Percentiles rank a stretch among this genome's conserved stretches.
Evolutionary conservation across 1,140 invertebrate genomes (phyloP).

Genomic region (Amphibalanus amphitrite): DNA sequence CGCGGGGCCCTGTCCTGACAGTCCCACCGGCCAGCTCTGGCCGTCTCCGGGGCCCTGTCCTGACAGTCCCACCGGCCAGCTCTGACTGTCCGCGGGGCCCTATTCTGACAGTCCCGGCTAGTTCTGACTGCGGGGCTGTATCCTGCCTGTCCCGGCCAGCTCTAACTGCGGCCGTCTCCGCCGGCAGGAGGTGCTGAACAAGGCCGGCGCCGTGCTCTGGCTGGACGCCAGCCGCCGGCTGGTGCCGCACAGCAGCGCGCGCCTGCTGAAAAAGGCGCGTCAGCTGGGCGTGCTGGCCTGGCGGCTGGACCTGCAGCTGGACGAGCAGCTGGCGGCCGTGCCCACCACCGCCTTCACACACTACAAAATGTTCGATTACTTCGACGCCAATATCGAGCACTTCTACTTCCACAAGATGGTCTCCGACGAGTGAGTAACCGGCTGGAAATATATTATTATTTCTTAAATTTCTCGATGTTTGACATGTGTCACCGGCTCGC

Average conservation of each 20-base stretch:
- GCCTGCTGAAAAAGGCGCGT: neutral
- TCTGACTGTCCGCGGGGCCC: no score
- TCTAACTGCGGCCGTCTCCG: no score
- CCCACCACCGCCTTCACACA: conserved; percentile 81
- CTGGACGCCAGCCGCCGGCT: conserved; percentile 45
- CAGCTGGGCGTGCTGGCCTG: conserved; percentile 49
- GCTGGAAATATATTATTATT: no score
- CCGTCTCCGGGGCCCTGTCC: no score
- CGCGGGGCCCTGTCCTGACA: no score
- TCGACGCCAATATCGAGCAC: conserved; percentile 41
- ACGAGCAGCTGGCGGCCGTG: conserved; percentile 34
- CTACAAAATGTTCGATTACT: conserved; percentile 82
- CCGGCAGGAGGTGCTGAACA: conserved; percentile 48
- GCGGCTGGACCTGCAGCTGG: conserved; percentile 30
- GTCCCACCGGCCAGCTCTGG: no score
- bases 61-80: no score
- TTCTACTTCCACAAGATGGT: conserved; percentile 28
- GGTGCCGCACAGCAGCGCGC: conserved; percentile 17
- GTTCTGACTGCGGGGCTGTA: no score
- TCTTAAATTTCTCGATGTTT: no score
- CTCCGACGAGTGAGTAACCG: neutral
- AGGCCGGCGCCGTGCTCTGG: conserved; percentile 54
- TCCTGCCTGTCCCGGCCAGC: no score
- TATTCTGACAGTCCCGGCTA: no score
- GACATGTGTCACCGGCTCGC: no score